Percentiles rank a stretch among this genome's conserved stretches.
Conservation (phyloP, 2,888 invertebrate genomes). For the Monopis laevigella region DNA sequence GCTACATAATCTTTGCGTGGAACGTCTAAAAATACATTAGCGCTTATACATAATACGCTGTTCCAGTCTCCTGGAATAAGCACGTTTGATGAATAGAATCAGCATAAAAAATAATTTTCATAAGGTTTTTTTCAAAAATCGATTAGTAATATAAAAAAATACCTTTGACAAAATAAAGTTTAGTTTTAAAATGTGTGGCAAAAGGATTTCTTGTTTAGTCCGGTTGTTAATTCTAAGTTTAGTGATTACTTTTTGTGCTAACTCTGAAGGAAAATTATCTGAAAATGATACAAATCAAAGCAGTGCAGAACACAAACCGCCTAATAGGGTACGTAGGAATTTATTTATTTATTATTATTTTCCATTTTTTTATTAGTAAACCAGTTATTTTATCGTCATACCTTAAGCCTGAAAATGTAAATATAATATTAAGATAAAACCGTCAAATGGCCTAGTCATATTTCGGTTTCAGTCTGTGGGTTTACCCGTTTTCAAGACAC, state of each 20-base stretch:
- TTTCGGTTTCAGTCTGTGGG: too few relatives aligned
- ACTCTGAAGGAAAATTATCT: conserved; percentile 28
- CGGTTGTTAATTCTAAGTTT: conserved; percentile 28
- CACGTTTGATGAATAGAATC: neutral
- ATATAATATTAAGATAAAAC: too few relatives aligned
- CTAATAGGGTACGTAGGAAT: conserved; percentile 27
- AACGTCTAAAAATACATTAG: neutral
- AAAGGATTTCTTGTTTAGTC: neutral
- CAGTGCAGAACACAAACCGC: conserved; percentile 24
- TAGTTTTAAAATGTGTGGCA: neutral
- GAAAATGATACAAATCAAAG: conserved; percentile 29
- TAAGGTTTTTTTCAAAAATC: too few relatives aligned
- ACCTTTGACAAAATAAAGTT: neutral
- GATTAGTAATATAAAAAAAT: too few relatives aligned
- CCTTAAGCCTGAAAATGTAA: too few relatives aligned
- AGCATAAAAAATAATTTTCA: neutral
- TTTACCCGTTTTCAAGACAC: too few relatives aligned
- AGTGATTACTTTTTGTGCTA: conserved; percentile 28
- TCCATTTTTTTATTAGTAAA: neutral
- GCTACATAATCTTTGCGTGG: too few relatives aligned
- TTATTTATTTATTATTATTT: neutral
- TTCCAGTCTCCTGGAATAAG: conserved; percentile 5
- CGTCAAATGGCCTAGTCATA: too few relatives aligned
- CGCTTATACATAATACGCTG: neutral
- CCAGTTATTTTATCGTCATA: too few relatives aligned